phyloP scores from a whole-genome alignment of 2,113 vertebrate genomes.

The Chaetodon auriga region DNA sequence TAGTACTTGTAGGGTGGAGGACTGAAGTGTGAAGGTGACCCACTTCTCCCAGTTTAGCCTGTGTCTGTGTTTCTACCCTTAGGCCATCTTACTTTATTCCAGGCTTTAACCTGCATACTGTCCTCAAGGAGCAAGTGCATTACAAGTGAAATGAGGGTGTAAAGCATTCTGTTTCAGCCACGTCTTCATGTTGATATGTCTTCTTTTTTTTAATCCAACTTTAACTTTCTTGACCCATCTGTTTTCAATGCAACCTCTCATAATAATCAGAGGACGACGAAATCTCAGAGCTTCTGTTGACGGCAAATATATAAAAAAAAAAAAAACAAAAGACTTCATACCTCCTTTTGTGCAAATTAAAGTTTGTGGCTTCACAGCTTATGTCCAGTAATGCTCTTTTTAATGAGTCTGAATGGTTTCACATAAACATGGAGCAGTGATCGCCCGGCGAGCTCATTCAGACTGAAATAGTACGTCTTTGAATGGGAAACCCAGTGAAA shows the following conservation, averaged over 20 bases:
- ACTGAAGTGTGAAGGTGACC: slow-evolving; percentile 81
- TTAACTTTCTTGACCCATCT: not conserved
- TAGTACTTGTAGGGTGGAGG: slow-evolving; percentile 48
- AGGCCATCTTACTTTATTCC: slow-evolving; percentile 73
- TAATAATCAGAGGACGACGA: not conserved
- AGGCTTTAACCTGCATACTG: slow-evolving; percentile 68
- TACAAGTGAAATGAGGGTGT: slow-evolving; percentile 35
- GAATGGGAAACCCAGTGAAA: not conserved
- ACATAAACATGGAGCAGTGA: not conserved
- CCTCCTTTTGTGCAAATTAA: not conserved
- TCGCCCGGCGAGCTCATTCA: not conserved
- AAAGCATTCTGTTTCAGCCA: slow-evolving; percentile 1
- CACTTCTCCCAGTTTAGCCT: slow-evolving; percentile 81
- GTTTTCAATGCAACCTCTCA: not conserved
- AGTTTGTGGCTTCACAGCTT: not conserved
- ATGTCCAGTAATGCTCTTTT: not conserved
- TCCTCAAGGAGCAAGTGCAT: slow-evolving; percentile 51
- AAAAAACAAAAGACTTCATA: not conserved
- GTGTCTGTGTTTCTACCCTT: slow-evolving; percentile 73
- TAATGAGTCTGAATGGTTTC: slow-evolving; percentile 1
- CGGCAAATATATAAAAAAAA: not conserved
- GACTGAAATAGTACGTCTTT: not conserved
- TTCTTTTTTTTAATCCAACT: not conserved
- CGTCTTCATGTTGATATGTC: not conserved
- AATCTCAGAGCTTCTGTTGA: not conserved